These are phyloP conservation scores for Fukomys damarensis DNA, from an alignment of 2,113 vertebrate genomes.

Conservation along the genomic window DNA sequence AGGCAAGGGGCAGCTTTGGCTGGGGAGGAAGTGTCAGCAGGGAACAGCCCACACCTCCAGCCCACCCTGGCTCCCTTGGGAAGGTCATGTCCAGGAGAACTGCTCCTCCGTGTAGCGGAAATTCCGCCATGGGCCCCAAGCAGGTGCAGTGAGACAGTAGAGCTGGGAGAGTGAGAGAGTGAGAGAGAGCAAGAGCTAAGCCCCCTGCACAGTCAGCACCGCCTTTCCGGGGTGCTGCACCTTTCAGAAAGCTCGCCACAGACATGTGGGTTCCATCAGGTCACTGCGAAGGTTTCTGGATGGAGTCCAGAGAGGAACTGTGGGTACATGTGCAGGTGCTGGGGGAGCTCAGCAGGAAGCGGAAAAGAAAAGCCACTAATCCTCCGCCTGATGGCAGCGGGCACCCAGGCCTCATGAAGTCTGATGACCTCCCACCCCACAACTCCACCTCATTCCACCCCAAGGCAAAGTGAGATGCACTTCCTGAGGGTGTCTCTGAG, in stretches of 20 bases:
- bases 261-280: background rate
- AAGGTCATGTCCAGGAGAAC: background rate
- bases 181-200: fast-evolving
- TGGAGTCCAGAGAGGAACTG: background rate
- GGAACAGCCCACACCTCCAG: background rate
- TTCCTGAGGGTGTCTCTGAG: background rate
- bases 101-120: background rate
- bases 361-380: background rate
- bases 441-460: fast-evolving
- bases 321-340: fast-evolving
- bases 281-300: background rate
- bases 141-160: background rate
- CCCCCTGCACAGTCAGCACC: fast-evolving
- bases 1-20: fast-evolving
- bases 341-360: too few species aligned
- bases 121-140: fast-evolving
- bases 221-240: fast-evolving
- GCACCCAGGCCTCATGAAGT: background rate
- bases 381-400: background rate
- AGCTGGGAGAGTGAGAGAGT: fast-evolving
- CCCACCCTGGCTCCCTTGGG: background rate
- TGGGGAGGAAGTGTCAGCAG: background rate
- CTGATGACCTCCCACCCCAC: background rate
- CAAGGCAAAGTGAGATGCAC: background rate
- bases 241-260: too few species aligned